Base-by-base conservation (phyloP, 2,888 invertebrate species). In the Autographa gamma region DNA sequence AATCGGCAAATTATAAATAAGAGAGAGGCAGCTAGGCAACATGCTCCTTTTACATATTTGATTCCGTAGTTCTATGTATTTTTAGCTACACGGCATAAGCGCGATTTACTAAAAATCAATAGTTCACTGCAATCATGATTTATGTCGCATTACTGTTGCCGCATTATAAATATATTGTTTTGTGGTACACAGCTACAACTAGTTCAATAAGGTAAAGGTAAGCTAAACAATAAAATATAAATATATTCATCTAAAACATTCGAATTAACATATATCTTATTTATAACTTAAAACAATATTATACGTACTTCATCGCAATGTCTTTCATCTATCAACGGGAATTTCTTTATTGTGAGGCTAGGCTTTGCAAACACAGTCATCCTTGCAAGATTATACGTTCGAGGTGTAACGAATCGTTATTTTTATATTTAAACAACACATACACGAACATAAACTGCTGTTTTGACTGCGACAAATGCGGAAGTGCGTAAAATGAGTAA, bases 361-460 rank as follows among this genome's bases (percentile, higher is more conserved):
- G 97, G 96, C 91, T 98, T 98, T 9, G 97, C 97, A 85, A 98
- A 95, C 90, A 98, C 97, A 75, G 98, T 98, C 98, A 98, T 98
- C 32, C 69, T 76, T 73, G 38, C 60, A 2, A 64, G 60, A 18
- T 65, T 68, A 64, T 41, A 58, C 62, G 31, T 14, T 48, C 63
- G 31, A 65, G 56, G 69, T 34, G 16, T 52, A 63, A 19, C 19
- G n/a, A 74, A 63, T 56, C 72, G 62, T 77, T 76, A 76, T 62
- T 71, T 72, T 63, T 74, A 68, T 48, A 25, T 43, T 60, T 63
- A 32, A 67, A 70, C 71, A 71, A 77, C 52, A 72, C 32, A 71
- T 68, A 66, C 72, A 65, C 69, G 69, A 69, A 77, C 52, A 72
- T 48, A 71, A 68, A 68, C 72, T 72, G 68, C 71, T 54, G 13